Evolutionary conservation across 2,797 vertebrate species (phyloP).

Genomic region (Aplochiton taeniatus): DNA sequence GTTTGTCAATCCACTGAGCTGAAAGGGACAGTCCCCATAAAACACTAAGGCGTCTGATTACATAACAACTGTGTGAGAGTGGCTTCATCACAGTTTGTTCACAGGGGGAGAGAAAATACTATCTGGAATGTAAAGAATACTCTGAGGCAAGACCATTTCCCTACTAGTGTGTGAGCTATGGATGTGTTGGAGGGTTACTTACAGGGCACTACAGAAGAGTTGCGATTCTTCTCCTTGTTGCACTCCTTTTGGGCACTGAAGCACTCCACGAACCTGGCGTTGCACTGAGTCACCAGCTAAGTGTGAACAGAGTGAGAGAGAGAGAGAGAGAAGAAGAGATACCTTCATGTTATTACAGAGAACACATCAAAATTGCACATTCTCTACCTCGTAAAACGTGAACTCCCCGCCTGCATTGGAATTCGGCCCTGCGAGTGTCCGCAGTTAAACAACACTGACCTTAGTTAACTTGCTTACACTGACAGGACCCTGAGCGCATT

Average conservation of each 20-base stretch:
- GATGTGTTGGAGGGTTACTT: conserved; percentile 60
- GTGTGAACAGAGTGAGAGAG: conserved; percentile 28
- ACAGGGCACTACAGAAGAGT: conserved; percentile 94
- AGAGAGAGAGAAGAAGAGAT: neutral
- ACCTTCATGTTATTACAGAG: neutral
- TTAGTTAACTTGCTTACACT: too few relatives aligned
- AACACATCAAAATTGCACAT: neutral
- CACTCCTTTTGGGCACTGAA: conserved; percentile 94
- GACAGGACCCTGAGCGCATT: too few relatives aligned
- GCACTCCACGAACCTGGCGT: conserved; percentile 87
- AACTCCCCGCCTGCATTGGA: too few relatives aligned
- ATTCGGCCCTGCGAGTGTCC: too few relatives aligned
- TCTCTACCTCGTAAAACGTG: too few relatives aligned
- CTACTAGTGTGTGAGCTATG: neutral
- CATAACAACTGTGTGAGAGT: conserved; percentile 3
- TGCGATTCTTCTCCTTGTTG: conserved; percentile 97
- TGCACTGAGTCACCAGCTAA: conserved; percentile 90
- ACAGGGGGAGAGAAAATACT: too few relatives aligned
- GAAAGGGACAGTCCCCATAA: neutral
- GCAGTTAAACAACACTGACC: too few relatives aligned
- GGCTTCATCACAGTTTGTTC: neutral
- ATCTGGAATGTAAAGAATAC: too few relatives aligned
- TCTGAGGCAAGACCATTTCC: too few relatives aligned
- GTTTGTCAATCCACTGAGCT: too few relatives aligned
- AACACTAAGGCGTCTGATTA: conserved; percentile 22